Conservation (phyloP, 1,140 invertebrate genomes). For the Asobara japonica region DNA sequence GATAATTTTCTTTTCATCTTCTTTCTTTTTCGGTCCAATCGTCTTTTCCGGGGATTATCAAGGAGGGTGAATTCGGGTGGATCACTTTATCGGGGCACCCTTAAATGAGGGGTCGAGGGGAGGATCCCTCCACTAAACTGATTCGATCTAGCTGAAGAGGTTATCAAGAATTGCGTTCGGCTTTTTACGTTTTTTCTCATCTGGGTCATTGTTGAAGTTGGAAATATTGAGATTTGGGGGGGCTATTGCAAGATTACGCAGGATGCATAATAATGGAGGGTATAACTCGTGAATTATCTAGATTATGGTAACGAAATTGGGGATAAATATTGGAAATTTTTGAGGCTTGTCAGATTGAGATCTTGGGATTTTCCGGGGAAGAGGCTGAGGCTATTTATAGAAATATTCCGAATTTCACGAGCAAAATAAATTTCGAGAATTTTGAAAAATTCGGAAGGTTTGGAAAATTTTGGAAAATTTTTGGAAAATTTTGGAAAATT, state of each 20-base stretch:
- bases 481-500: too few relatives aligned
- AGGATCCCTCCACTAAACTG: slow-evolving; percentile 22
- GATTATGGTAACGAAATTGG: not conserved
- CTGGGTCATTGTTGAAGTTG: not conserved
- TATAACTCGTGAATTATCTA: not conserved
- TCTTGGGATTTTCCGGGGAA: too few relatives aligned
- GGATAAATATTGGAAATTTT: not conserved
- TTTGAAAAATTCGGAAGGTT: too few relatives aligned
- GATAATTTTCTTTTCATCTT: slow-evolving; percentile 21
- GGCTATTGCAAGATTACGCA: not conserved
- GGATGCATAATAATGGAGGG: slow-evolving; percentile 1
- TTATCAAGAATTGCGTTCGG: slow-evolving; percentile 10
- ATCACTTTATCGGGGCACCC: slow-evolving; percentile 15
- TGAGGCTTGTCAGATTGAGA: too few relatives aligned
- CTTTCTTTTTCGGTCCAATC: slow-evolving; percentile 10
- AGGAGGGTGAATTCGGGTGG: not conserved
- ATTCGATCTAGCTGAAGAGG: slow-evolving; percentile 24
- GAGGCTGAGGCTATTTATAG: not conserved
- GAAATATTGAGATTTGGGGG: not conserved
- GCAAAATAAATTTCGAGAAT: too few relatives aligned
- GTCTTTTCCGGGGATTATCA: not conserved
- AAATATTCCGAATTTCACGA: too few relatives aligned
- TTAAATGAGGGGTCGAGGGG: not conserved
- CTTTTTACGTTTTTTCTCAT: not conserved
- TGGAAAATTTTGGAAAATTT: too few relatives aligned